Evolutionary conservation across 2,888 invertebrate species (phyloP).

Genomic region (Erpobdella octoculata): DNA sequence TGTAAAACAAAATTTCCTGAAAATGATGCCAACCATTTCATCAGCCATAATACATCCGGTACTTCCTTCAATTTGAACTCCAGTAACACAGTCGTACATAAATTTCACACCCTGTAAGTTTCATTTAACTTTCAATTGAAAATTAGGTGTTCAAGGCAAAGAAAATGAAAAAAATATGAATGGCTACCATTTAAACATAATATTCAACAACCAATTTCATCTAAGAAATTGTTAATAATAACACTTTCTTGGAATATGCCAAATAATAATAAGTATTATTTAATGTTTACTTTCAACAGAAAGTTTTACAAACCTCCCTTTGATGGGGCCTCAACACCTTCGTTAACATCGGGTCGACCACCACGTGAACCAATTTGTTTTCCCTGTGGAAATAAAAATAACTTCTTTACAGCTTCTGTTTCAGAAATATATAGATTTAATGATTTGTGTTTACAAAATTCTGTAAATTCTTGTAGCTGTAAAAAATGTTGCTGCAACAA

Average conservation of each 20-base stretch:
- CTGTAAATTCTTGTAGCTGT: too few species aligned
- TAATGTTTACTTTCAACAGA: neutral
- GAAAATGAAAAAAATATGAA: too few species aligned
- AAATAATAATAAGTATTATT: neutral
- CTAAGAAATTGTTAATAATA: neutral
- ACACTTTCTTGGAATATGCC: too few species aligned
- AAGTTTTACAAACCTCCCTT: conserved; percentile 61
- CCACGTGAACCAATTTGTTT: conserved; percentile 77
- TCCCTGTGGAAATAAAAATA: conserved; percentile 45
- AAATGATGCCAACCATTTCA: conserved; percentile 67
- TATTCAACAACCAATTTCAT: neutral
- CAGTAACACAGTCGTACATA: conserved; percentile 97
- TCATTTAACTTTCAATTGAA: conserved; percentile 14
- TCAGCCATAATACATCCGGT: conserved; percentile 99
- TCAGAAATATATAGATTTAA: too few species aligned
- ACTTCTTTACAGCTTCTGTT: too few species aligned
- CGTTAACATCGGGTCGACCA: conserved; percentile 86
- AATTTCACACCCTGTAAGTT: conserved; percentile 82
- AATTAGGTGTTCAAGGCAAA: neutral
- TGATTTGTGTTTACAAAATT: too few species aligned
- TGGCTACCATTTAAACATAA: neutral
- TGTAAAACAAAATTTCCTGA: neutral
- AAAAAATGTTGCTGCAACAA: too few species aligned
- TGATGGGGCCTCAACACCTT: conserved; percentile 91
- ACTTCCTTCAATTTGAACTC: conserved; percentile 72